These are phyloP conservation scores for Hydroisotoma schaefferi DNA, from an alignment of 2,888 invertebrate species.

Conservation along the genomic window DNA sequence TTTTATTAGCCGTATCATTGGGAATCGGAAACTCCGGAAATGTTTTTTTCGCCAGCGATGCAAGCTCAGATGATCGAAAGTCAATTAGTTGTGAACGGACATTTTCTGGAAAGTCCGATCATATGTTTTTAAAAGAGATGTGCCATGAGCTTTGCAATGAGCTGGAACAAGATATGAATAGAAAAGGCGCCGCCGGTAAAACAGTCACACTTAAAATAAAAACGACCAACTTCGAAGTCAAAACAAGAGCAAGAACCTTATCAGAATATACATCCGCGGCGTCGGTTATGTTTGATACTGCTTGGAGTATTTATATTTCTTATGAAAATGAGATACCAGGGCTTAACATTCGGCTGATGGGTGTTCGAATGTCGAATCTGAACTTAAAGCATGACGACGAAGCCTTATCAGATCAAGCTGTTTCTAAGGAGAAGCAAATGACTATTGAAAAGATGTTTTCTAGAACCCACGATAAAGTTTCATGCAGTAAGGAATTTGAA, in stretches of 20 bases:
- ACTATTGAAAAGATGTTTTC: conserved; percentile 7
- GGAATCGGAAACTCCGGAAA: conserved; percentile 54
- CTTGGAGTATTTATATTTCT: conserved; percentile 27
- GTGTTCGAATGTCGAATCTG: conserved; percentile 41
- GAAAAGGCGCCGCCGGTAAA: conserved; percentile 23
- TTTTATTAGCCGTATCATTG: conserved; percentile 54
- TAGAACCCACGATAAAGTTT: not conserved
- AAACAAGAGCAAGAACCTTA: conserved; percentile 32
- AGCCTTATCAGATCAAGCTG: not conserved
- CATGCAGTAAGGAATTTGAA: not conserved
- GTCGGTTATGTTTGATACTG: conserved; percentile 33
- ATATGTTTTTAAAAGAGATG: conserved; percentile 46
- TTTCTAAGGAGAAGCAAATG: conserved; percentile 6
- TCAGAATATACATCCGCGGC: conserved; percentile 27
- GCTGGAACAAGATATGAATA: conserved; percentile 31
- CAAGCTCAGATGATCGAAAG: conserved; percentile 51
- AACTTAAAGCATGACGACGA: conserved; percentile 1
- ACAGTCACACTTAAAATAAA: conserved; percentile 43
- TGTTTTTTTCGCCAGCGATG: conserved; percentile 23
- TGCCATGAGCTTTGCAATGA: conserved; percentile 27
- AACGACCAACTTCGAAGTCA: conserved; percentile 41
- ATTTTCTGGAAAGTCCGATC: conserved; percentile 50
- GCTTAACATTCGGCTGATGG: conserved; percentile 38
- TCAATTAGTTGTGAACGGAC: conserved; percentile 56
- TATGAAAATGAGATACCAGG: conserved; percentile 27